These are phyloP conservation scores for Cairina moschata DNA, from an alignment of 2,113 vertebrate species.

Conservation along the genomic window DNA sequence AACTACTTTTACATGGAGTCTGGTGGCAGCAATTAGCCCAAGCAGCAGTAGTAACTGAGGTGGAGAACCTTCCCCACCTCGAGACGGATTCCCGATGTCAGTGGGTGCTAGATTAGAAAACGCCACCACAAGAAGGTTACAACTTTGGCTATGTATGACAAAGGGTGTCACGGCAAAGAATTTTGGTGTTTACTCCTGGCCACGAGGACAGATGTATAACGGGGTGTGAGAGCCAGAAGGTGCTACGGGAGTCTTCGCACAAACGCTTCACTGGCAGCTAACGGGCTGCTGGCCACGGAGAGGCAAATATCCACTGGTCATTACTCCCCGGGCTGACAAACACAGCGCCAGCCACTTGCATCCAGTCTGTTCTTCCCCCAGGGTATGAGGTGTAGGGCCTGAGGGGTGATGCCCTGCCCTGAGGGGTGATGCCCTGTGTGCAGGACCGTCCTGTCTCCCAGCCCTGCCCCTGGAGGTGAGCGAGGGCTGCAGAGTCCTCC, in stretches of 20 bases:
- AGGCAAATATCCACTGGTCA: not conserved
- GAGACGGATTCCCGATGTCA: not conserved
- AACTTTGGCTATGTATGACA: not conserved
- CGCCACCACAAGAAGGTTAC: not conserved
- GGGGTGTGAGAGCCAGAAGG: not conserved
- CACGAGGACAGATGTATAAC: not conserved
- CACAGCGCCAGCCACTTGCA: not conserved
- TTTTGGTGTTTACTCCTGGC: conserved; percentile 2
- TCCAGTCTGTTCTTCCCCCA: not conserved
- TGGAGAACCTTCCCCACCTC: not conserved
- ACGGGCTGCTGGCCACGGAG: not conserved
- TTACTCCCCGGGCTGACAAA: conserved; percentile 19
- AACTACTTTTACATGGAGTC: conserved; percentile 14
- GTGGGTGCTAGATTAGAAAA: not conserved
- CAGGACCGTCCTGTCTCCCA: not conserved
- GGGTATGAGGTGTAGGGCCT: not conserved
- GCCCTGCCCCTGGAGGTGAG: not conserved
- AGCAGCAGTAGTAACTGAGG: conserved; percentile 1
- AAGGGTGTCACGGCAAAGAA: conserved; percentile 11
- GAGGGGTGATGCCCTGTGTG: accelerated
- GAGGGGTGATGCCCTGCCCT: accelerated
- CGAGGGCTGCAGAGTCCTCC: not conserved
- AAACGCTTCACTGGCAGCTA: conserved; percentile 14
- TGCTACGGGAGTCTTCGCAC: not conserved
- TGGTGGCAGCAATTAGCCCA: not conserved